Evolutionary conservation across 2,888 invertebrate species (phyloP), one percentile per base, ranked within the genome.

Genomic region (Protonemura montana): DNA sequence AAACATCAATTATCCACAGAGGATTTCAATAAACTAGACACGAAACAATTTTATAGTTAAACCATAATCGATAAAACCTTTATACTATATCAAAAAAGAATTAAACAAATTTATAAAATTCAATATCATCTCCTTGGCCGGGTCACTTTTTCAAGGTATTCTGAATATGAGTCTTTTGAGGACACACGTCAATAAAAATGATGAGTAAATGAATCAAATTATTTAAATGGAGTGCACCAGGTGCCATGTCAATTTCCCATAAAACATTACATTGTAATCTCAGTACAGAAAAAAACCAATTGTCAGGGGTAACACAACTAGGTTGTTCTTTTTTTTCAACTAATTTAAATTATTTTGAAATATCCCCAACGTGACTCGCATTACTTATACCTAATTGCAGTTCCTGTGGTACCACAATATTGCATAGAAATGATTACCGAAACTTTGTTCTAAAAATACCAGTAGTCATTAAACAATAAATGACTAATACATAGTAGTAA

Each of bases 61-160:
- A 59, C 59, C 59, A 59, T 59, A 59, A 59, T 59, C 59, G 59
- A 59, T 59, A 59, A 59, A 59, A 59, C 59, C 59, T 59, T 59
- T 59, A 59, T 59, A 59, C 59, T 59, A 59, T 59, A 59, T 59
- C 59, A 59, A 59, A 59, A 59, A 59, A 59, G 7, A 59, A 59
- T 59, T 21, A 59, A 59, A 59, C 59, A 59, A 59, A 59, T 59
- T 59, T 59, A 59, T 59, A 59, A 59, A 59, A 59, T 59, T 59
- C 59, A 59, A 59, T 59, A 59, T 59, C 59, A 21, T 59, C 59
- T 2, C 59, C 21, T 13, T 59, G 21, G 59, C 21, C n/a, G 21
- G 7, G 59, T 21, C 13, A 21, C 21, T 59, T 59, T 59, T 59
- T 13, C 59, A 59, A 59, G 59, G 21, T 7, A 59, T 59, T 59